Evolutionary conservation across 37 sponge, comb jelly and placozoan species (phyloP), one percentile per base, ranked within the genome.

Genomic region (Crambe crambe): DNA sequence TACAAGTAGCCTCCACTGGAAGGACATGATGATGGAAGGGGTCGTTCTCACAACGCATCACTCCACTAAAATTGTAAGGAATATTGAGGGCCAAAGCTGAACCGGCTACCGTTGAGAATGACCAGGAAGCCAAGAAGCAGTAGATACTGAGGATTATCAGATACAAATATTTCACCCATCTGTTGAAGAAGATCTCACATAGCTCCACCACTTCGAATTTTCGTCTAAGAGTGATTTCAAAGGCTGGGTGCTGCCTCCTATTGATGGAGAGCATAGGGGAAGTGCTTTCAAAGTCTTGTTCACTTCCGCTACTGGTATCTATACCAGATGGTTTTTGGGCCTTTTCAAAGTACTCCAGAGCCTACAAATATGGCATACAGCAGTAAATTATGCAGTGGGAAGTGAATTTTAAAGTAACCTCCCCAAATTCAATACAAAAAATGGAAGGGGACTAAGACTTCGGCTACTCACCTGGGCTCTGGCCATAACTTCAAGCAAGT

Each of bases 31-130:
- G 72, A 6, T 70, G 76, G 77, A 93, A 96, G 36, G 89, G 91
- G 29, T 68, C 71, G 9, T 82, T 72, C 1, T 25, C 42, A 78
- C 97, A 96, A 73, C 84, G 68, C 17, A 62, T 26, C 6, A 95
- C 18, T 18, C 67, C 63, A 59, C 74, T 37, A 27, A 68, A 76
- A 68, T 84, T 85, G 64, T 90, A 81, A 1, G 97, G 97, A 25
- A 96, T 75, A 74, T 96, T 96, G 2, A 82, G 54, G 34, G 97
- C 73, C 97, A 94, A 96, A 6, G 97, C 89, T 30, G 91, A 81
- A 4, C 92, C 97, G 10, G 91, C 97, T 43, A 93, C 91, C 17
- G 97, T 87, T 44, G 70, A 26, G 83, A 77, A 87, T 18, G 87
- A 70, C 91, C 91, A 90, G 17, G 36, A 3, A 8, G 80, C 78